phyloP scores from a whole-genome alignment of 2,888 invertebrate genomes.

The Cataglyphis albicans region DNA sequence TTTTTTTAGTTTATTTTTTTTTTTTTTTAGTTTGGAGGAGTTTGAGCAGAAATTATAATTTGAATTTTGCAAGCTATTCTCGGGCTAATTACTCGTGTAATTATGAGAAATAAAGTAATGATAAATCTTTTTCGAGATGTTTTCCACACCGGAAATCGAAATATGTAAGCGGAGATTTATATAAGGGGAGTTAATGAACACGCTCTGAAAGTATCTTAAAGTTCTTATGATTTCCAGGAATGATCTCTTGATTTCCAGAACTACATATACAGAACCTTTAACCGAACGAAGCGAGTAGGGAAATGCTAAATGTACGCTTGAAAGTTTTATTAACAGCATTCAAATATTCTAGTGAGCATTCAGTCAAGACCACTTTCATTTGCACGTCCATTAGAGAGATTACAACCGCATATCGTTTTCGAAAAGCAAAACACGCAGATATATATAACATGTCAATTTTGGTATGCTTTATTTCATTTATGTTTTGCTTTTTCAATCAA shows the following conservation, averaged over 20 bases:
- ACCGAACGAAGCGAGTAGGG: neutral
- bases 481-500: neutral
- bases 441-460: neutral
- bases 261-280: neutral
- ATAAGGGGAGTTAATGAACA: neutral
- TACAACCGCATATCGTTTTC: neutral
- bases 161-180: neutral
- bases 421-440: neutral
- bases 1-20: too few species aligned
- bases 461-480: neutral
- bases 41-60: neutral
- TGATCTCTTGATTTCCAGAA: neutral
- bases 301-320: neutral
- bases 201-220: neutral
- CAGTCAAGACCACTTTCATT: constrained; percentile 3
- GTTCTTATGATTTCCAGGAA: neutral
- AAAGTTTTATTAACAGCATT: constrained; percentile 9
- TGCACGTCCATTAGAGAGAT: neutral
- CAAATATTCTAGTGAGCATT: constrained; percentile 11
- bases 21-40: neutral
- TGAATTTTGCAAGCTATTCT: neutral
- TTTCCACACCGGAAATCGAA: neutral
- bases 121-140: neutral
- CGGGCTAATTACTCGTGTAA: neutral
- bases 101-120: neutral